A percentile compares a stretch with the other conserved stretches of the same genome.
Evolutionary conservation across 1,140 invertebrate species (phyloP).

Genomic region (Papilio glaucus): DNA sequence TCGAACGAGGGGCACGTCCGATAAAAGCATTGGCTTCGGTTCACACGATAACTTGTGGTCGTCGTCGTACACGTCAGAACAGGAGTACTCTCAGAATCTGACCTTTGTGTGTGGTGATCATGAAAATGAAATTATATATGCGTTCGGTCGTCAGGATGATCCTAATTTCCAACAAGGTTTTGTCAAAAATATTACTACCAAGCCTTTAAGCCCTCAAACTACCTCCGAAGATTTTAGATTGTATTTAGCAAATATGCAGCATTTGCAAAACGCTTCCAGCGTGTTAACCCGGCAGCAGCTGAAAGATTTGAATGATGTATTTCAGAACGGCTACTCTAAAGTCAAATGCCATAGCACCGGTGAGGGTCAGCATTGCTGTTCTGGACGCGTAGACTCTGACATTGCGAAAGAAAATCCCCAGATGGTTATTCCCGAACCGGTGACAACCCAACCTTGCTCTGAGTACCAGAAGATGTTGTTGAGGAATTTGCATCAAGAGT

Average conservation of each 20-base stretch:
- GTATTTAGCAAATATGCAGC: conserved; percentile 88
- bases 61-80: conserved; percentile 60
- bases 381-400: conserved; percentile 57
- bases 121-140: conserved; percentile 81
- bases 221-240: conserved; percentile 87
- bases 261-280: conserved; percentile 87
- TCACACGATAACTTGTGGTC: conserved; percentile 82
- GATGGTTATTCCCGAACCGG: conserved; percentile 73
- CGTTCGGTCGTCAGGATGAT: conserved; percentile 76
- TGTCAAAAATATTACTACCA: conserved; percentile 85
- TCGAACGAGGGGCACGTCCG: conserved; percentile 57
- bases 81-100: conserved; percentile 72
- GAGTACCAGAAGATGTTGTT: conserved; percentile 88
- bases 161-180: conserved; percentile 66
- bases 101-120: conserved; percentile 79
- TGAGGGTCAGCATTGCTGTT: conserved; percentile 68
- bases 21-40: conserved; percentile 72
- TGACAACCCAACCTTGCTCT: conserved; percentile 64
- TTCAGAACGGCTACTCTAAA: conserved; percentile 82
- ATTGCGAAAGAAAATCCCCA: conserved; percentile 71
- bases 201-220: conserved; percentile 84
- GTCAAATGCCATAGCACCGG: conserved; percentile 63
- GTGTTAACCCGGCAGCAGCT: conserved; percentile 83
- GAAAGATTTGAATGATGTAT: conserved; percentile 84
- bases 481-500: conserved; percentile 92